Conservation (phyloP, 2,888 invertebrate species). For the Drosophila tanythrix region DNA sequence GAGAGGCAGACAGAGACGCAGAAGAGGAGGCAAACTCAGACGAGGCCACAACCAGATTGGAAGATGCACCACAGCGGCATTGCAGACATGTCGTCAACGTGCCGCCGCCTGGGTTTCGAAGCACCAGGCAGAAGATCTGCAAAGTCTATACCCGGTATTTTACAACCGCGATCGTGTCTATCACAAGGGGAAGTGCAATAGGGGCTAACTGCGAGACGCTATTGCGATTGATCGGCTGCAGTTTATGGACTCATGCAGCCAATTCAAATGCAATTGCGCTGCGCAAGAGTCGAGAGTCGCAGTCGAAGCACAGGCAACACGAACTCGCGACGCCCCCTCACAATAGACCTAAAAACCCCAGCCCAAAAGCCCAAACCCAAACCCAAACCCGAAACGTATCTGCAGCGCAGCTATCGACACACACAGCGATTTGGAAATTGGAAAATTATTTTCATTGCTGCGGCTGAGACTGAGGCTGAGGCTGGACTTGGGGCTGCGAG, state of each 20-base stretch:
- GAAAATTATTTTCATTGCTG: slow-evolving; percentile 78
- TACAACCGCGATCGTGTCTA: slow-evolving; percentile 81
- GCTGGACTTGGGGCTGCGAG: slow-evolving; percentile 48
- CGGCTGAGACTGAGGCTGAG: background rate
- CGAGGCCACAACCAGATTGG: slow-evolving; percentile 52
- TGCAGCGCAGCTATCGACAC: slow-evolving; percentile 50
- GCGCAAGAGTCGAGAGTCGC: slow-evolving; percentile 31
- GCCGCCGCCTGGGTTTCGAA: slow-evolving; percentile 53
- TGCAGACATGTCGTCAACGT: slow-evolving; percentile 79
- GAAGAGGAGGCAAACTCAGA: slow-evolving; percentile 1
- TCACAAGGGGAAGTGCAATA: slow-evolving; percentile 51
- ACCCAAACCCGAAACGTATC: slow-evolving; percentile 10
- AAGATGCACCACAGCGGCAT: slow-evolving; percentile 59
- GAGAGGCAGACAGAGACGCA: background rate
- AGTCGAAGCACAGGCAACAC: slow-evolving; percentile 53
- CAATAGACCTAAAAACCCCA: slow-evolving; percentile 35
- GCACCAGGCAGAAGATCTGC: slow-evolving; percentile 67
- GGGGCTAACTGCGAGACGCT: slow-evolving; percentile 10
- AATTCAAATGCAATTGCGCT: slow-evolving; percentile 83
- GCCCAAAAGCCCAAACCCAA: slow-evolving; percentile 24
- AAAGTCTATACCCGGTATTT: slow-evolving; percentile 77
- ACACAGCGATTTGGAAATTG: slow-evolving; percentile 79
- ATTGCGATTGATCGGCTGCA: slow-evolving; percentile 82
- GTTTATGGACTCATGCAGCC: slow-evolving; percentile 82
- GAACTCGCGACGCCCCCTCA: slow-evolving; percentile 74